Base-by-base conservation (phyloP, 2,888 invertebrate genomes). In the Poecilus cupreus region DNA sequence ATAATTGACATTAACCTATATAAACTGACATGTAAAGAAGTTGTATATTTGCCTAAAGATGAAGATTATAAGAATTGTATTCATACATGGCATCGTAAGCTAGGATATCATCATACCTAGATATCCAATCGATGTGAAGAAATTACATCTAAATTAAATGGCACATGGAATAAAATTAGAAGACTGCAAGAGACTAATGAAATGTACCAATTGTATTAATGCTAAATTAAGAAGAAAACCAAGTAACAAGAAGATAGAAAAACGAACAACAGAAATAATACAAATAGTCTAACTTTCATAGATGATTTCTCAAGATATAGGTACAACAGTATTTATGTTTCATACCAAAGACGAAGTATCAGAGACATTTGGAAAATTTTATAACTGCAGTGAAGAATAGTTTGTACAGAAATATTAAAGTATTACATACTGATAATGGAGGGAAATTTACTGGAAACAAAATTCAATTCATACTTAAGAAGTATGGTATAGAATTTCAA, bases 241-340 rank as follows among this genome's bases (percentile, higher is more conserved):
- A 2, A 85, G n/a, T n/a, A 86, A 76, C 86, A 85, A 37, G 84
- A 85, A 75, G 54, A 64, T 64, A 74, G 76, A 2, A 68, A n/a
- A 68, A 6, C 81, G 83, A 46, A 83, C 85, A 4, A n/a, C 37
- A 1, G 37, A 82, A n/a, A 8, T 78, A 10, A 13, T 86, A 3
- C 84, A 86, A 54, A 70, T 86, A 0, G 76, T 86, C 0, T 4
- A 1, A 87, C 85, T 0, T 83, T 87, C 10, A 86, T 86, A n/a
- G 87, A 87, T 76, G 87, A 87, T 83, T 86, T 80, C 72, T 85
- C 85, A 5, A 78, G 84, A 54, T 87, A 83, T 46, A 84, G 84
- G n/a, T n/a, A n/a, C n/a, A 5, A 54, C 77, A 0, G 77, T 86
- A 51, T 84, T 82, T 70, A 51, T 86, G 0, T n/a, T 86, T 3